These are phyloP conservation scores for Ophraella communa DNA, from an alignment of 2,888 invertebrate species.

Conservation along the genomic window DNA sequence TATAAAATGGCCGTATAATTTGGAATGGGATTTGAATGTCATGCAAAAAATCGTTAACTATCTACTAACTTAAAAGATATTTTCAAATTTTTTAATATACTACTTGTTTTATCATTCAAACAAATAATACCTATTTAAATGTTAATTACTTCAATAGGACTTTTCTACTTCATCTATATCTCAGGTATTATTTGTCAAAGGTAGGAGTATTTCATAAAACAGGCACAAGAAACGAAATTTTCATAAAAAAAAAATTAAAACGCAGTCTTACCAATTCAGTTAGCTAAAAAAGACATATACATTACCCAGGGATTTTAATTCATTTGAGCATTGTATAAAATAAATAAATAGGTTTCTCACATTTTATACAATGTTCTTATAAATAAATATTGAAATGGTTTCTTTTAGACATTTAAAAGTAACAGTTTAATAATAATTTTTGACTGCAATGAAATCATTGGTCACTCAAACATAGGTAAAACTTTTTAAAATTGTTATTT, in stretches of 20 bases:
- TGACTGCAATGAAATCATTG: too few relatives aligned
- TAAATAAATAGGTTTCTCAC: not conserved
- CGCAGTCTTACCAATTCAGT: conserved; percentile 57
- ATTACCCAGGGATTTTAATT: conserved; percentile 21
- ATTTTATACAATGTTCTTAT: conserved; percentile 10
- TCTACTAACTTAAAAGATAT: not conserved
- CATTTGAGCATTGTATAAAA: not conserved
- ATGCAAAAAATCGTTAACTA: not conserved
- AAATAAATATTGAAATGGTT: not conserved
- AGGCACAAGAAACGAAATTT: conserved; percentile 27
- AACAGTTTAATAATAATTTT: too few relatives aligned
- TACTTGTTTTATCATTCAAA: not conserved
- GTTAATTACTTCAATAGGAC: not conserved
- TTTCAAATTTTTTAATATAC: not conserved
- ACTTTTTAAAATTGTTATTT: too few relatives aligned
- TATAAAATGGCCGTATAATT: not conserved
- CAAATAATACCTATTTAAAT: not conserved
- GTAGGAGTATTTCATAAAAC: conserved; percentile 18
- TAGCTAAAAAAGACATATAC: conserved; percentile 52
- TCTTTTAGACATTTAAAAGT: not conserved
- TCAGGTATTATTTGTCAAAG: conserved; percentile 9
- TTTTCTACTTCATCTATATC: not conserved
- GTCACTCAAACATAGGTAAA: too few relatives aligned
- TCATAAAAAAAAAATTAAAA: conserved; percentile 7
- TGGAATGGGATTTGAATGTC: not conserved